These are phyloP conservation scores for Poecilia latipinna DNA, from an alignment of 2,113 vertebrate genomes.

Conservation along the genomic window DNA sequence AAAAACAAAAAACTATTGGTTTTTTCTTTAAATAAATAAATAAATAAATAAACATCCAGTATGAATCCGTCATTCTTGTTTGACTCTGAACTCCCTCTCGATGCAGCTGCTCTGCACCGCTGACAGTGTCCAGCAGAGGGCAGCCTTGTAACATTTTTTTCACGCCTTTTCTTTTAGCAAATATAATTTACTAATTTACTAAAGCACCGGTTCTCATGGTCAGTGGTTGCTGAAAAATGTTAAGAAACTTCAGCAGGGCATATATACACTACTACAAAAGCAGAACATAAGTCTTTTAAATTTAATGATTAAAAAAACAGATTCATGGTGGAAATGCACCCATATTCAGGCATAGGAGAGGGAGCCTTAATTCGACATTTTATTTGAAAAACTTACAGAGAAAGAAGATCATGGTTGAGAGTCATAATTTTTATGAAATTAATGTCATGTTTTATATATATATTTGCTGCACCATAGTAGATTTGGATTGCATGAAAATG, in stretches of 20 bases:
- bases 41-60: background rate
- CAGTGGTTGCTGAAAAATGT: background rate
- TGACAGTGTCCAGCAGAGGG: constrained; percentile 51
- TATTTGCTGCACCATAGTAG: no score
- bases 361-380: no score
- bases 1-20: background rate
- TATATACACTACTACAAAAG: background rate
- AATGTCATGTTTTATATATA: no score
- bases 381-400: no score
- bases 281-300: background rate
- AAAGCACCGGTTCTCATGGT: background rate
- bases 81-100: background rate
- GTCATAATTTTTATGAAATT: no score
- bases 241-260: constrained; percentile 18
- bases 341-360: background rate
- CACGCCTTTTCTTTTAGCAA: no score
- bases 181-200: background rate
- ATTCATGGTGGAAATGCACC: background rate
- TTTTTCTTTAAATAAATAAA: background rate
- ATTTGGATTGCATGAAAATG: no score
- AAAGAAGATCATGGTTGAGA: no score
- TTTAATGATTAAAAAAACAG: no score
- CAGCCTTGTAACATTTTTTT: constrained; percentile 11
- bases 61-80: background rate
- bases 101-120: constrained; percentile 14